Conservation (phyloP, 1,140 invertebrate species). For the Neoseiulus cucumeris region DNA sequence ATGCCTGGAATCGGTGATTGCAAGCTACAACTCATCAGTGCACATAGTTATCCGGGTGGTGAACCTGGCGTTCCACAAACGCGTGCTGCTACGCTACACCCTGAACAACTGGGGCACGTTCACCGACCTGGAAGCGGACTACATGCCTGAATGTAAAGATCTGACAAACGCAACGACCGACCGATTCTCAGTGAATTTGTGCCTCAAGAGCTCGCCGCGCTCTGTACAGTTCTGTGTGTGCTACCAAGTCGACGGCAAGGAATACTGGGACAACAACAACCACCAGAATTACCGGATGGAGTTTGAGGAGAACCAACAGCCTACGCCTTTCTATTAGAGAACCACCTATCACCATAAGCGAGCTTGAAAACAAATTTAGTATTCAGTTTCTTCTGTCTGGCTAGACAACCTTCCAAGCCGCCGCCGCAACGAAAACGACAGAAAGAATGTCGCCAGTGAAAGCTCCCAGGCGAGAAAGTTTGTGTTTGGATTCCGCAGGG, state of each 20-base stretch:
- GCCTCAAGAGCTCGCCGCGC: conserved; percentile 23
- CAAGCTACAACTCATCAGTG: conserved; percentile 49
- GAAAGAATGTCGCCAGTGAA: neutral
- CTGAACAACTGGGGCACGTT: conserved; percentile 62
- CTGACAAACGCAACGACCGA: conserved; percentile 52
- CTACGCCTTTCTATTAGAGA: neutral
- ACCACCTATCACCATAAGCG: neutral
- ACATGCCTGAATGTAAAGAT: conserved; percentile 33
- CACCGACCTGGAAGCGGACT: conserved; percentile 50
- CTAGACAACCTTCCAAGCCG: neutral
- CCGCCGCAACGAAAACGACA: neutral
- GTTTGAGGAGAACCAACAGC: conserved; percentile 4
- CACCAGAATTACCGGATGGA: conserved; percentile 46
- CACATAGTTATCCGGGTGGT: conserved; percentile 65
- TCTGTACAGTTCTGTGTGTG: conserved; percentile 52
- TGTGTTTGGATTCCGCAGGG: neutral
- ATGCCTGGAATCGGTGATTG: conserved; percentile 58
- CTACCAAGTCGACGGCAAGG: conserved; percentile 49
- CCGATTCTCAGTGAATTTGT: conserved; percentile 51
- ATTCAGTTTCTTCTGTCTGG: neutral
- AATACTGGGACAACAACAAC: conserved; percentile 76
- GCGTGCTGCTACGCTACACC: conserved; percentile 62
- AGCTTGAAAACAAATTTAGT: neutral
- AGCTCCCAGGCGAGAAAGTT: neutral
- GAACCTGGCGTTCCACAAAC: conserved; percentile 75